phyloP scores from a whole-genome alignment of 2,888 invertebrate genomes.

The Campopleginae sp. region DNA sequence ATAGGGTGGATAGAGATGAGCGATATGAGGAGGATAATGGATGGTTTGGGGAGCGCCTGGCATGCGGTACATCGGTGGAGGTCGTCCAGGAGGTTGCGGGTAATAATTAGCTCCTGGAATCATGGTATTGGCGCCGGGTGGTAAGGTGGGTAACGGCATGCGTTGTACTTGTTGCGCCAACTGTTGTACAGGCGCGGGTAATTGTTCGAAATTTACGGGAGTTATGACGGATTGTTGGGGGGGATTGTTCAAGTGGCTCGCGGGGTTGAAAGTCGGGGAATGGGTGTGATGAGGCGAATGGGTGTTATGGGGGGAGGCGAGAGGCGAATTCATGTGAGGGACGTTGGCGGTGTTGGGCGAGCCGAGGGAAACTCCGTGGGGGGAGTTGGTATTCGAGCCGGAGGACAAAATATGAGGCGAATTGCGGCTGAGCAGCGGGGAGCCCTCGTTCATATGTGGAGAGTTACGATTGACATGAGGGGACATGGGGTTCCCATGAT shows the following conservation, averaged over 20 bases:
- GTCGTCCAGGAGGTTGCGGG: conserved; percentile 83
- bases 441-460: conserved; percentile 72
- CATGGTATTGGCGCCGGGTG: conserved; percentile 81
- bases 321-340: conserved; percentile 73
- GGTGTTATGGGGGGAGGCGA: conserved; percentile 77
- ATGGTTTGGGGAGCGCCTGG: conserved; percentile 77
- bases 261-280: conserved; percentile 76
- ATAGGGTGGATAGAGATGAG: conserved; percentile 76
- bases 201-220: conserved; percentile 81
- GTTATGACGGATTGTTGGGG: conserved; percentile 74
- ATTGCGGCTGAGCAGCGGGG: conserved; percentile 75
- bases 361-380: conserved; percentile 72
- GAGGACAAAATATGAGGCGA: conserved; percentile 68
- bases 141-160: conserved; percentile 81
- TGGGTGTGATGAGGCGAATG: conserved; percentile 73
- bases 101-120: conserved; percentile 81
- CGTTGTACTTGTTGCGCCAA: conserved; percentile 83
- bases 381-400: conserved; percentile 69
- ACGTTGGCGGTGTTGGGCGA: conserved; percentile 72
- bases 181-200: conserved; percentile 83
- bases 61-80: conserved; percentile 80
- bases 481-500: conserved; percentile 77
- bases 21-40: conserved; percentile 80
- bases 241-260: conserved; percentile 37
- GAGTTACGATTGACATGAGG: conserved; percentile 72